These are phyloP conservation scores for Simalia tracyae DNA, from an alignment of 2,797 vertebrate genomes.

Conservation along the genomic window DNA sequence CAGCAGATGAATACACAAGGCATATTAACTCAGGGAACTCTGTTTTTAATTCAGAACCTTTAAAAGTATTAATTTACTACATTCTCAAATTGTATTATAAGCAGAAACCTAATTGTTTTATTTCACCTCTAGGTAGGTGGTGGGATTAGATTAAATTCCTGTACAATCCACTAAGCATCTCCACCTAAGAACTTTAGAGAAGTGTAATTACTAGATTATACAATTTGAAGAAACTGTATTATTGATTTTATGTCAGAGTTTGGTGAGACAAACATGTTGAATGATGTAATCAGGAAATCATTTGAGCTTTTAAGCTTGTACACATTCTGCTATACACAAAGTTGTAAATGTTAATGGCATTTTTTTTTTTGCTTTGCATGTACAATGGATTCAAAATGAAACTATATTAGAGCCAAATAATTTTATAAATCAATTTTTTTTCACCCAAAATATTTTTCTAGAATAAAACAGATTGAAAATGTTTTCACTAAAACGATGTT, in stretches of 20 bases:
- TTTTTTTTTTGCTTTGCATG: not conserved
- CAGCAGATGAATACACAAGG: not conserved
- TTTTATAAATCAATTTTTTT: too few species aligned
- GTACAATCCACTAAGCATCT: slow-evolving; percentile 39
- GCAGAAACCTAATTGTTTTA: slow-evolving; percentile 43
- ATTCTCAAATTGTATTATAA: slow-evolving; percentile 34
- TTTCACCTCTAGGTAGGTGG: slow-evolving; percentile 34
- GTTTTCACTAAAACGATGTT: too few species aligned
- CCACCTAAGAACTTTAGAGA: slow-evolving; percentile 37
- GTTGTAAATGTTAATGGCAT: slow-evolving; percentile 3
- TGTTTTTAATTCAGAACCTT: not conserved
- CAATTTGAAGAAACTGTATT: slow-evolving; percentile 45
- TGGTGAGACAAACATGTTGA: slow-evolving; percentile 23
- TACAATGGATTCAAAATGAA: too few species aligned
- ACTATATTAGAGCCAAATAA: too few species aligned
- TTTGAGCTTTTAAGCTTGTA: slow-evolving; percentile 16
- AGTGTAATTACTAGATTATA: slow-evolving; percentile 51
- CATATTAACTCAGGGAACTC: not conserved
- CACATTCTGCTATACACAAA: not conserved
- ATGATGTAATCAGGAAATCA: slow-evolving; percentile 15
- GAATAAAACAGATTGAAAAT: too few species aligned
- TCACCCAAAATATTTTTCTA: too few species aligned
- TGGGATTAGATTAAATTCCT: slow-evolving; percentile 3
- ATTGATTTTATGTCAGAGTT: not conserved
- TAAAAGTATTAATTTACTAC: not conserved